phyloP scores from a whole-genome alignment of 1,140 invertebrate genomes.

The Drosophila ficusphila region DNA sequence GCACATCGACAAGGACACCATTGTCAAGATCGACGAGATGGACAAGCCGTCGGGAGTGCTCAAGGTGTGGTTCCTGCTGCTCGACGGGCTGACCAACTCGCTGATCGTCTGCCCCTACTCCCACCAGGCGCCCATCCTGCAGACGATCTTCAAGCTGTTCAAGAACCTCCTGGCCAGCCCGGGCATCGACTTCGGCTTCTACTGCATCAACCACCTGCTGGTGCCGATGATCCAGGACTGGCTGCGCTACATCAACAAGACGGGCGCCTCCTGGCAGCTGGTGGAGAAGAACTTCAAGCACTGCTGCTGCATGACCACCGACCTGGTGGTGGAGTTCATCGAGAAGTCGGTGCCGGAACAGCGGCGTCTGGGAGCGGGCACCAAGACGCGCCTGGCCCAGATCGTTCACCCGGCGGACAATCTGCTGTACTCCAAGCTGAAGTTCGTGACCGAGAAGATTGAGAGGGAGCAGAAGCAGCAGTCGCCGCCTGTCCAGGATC shows the following conservation, averaged over 20 bases:
- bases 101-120: conserved; percentile 91
- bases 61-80: conserved; percentile 94
- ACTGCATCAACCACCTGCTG: conserved; percentile 95
- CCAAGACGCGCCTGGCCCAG: conserved; percentile 74
- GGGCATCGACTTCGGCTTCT: conserved; percentile 93
- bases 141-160: conserved; percentile 93
- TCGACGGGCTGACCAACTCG: conserved; percentile 95
- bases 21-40: conserved; percentile 86
- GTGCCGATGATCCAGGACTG: conserved; percentile 95
- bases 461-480: conserved; percentile 27
- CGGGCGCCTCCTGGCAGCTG: conserved; percentile 89
- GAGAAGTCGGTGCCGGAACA: conserved; percentile 80
- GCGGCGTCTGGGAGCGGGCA: conserved; percentile 41
- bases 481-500: background rate
- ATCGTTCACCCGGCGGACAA: conserved; percentile 80
- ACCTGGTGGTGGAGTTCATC: conserved; percentile 93
- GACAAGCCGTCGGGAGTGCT: conserved; percentile 93
- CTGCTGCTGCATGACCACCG: conserved; percentile 95
- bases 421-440: conserved; percentile 76
- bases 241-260: conserved; percentile 90
- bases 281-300: conserved; percentile 95
- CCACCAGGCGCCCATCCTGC: conserved; percentile 94
- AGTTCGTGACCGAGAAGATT: conserved; percentile 73
- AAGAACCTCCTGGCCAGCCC: conserved; percentile 90
- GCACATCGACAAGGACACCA: conserved; percentile 86